Percentiles rank a stretch among this genome's conserved stretches.
Conservation (phyloP, 2,888 invertebrate species). For the Ophion ventricosus region DNA sequence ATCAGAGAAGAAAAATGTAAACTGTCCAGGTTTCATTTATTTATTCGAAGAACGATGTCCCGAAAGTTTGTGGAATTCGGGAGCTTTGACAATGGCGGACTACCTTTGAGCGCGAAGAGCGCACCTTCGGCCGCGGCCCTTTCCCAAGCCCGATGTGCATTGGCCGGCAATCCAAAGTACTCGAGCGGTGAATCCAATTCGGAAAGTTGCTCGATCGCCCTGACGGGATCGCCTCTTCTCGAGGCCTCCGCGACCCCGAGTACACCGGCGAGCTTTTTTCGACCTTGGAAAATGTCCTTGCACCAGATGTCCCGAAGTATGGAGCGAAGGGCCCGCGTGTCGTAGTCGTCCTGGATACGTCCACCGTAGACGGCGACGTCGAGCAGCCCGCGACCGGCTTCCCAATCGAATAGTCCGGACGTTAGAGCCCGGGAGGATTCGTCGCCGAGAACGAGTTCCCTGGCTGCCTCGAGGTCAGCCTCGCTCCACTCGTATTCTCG, state of each 20-base stretch:
- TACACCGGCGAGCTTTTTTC: slow-evolving; percentile 84
- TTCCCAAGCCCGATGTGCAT: slow-evolving; percentile 94
- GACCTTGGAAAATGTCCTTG: slow-evolving; percentile 85
- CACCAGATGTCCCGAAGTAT: slow-evolving; percentile 86
- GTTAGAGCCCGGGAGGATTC: slow-evolving; percentile 75
- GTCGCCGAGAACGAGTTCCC: slow-evolving; percentile 85
- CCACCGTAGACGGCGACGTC: slow-evolving; percentile 94
- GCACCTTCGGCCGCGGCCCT: slow-evolving; percentile 87
- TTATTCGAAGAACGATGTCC: neutral
- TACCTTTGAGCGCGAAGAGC: slow-evolving; percentile 87
- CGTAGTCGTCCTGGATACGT: slow-evolving; percentile 91
- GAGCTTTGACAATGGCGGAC: too few relatives aligned
- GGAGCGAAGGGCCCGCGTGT: slow-evolving; percentile 87
- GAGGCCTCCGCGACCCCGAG: slow-evolving; percentile 73
- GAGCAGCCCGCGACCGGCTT: slow-evolving; percentile 90
- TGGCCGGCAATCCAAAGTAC: slow-evolving; percentile 93
- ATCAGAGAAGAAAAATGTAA: neutral
- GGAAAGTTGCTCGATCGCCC: slow-evolving; percentile 88
- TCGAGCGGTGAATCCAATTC: slow-evolving; percentile 89
- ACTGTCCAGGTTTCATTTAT: neutral
- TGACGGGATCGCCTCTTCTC: slow-evolving; percentile 89
- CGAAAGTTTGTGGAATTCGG: neutral
- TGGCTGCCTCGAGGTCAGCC: slow-evolving; percentile 90
- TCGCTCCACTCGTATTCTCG: slow-evolving; percentile 95
- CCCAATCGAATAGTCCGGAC: slow-evolving; percentile 85